These are phyloP conservation scores for Trichechus manatus DNA, from an alignment of 2,113 vertebrate species.

Conservation along the genomic window DNA sequence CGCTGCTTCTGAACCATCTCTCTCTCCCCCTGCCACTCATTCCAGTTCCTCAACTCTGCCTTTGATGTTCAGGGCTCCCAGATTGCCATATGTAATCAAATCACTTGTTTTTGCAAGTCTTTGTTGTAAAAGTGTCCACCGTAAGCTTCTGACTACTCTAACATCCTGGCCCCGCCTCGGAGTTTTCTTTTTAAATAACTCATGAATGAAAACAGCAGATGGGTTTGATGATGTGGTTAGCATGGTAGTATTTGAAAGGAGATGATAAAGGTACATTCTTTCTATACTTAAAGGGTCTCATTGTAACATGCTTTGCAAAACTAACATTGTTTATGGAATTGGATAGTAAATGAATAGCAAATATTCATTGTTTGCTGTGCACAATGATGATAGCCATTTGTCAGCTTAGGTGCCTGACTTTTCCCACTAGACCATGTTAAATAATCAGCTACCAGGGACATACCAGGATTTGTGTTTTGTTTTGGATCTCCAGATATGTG, in stretches of 20 bases:
- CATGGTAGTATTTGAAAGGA: constrained; percentile 19
- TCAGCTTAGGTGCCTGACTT: not conserved
- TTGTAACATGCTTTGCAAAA: not conserved
- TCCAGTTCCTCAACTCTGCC: too few species aligned
- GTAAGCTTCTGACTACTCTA: too few species aligned
- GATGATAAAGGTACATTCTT: not conserved
- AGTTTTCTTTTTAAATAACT: constrained; percentile 62
- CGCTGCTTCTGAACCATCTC: too few species aligned
- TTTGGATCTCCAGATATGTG: not conserved
- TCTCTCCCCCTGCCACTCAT: too few species aligned
- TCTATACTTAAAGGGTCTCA: constrained; percentile 12
- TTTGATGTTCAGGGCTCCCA: too few species aligned
- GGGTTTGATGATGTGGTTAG: constrained; percentile 27
- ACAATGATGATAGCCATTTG: not conserved
- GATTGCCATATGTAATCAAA: too few species aligned
- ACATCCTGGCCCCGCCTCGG: too few species aligned
- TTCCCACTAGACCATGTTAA: not conserved
- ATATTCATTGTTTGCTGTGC: not conserved
- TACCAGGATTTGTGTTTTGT: not conserved
- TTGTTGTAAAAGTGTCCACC: too few species aligned
- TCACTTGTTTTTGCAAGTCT: too few species aligned
- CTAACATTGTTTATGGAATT: constrained; percentile 24
- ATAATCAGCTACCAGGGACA: not conserved
- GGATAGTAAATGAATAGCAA: not conserved
- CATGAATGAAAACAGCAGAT: constrained; percentile 19